These are phyloP conservation scores for Theristus sp. DNA, from an alignment of 2,888 invertebrate species.

Conservation along the genomic window DNA sequence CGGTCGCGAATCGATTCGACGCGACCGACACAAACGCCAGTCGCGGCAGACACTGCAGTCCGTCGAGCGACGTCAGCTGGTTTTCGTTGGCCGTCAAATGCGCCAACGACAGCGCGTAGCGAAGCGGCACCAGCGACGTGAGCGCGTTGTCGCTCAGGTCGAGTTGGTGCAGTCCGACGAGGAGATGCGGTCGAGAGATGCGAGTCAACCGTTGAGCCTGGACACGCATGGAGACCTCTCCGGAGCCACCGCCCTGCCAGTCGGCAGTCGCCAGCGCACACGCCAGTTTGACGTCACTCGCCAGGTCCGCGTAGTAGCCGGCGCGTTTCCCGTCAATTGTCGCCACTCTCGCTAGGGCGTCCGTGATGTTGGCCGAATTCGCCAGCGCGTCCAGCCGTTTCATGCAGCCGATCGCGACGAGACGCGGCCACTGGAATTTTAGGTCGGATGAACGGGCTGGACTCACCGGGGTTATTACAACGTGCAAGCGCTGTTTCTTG, in stretches of 20 bases:
- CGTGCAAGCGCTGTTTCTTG: no score
- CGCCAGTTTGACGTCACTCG: background rate
- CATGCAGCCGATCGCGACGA: background rate
- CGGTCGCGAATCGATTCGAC: background rate
- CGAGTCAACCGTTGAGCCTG: no score
- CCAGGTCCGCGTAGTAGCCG: background rate
- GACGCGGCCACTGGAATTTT: background rate
- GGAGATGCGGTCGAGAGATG: no score
- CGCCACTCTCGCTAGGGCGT: background rate
- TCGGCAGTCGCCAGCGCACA: background rate
- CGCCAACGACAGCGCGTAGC: background rate
- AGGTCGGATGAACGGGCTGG: no score
- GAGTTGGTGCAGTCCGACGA: no score
- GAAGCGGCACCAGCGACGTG: background rate
- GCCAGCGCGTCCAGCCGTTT: background rate
- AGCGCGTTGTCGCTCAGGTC: background rate
- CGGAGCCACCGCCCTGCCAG: no score
- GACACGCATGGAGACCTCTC: no score
- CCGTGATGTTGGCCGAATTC: background rate
- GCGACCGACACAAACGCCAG: background rate
- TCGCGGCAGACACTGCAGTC: background rate
- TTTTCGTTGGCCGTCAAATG: background rate
- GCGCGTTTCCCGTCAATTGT: background rate
- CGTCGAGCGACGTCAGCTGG: background rate
- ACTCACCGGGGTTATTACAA: no score